These are phyloP conservation scores for Sinocyclocheilus anophthalmus DNA, from an alignment of 2,113 vertebrate genomes.

Conservation along the genomic window DNA sequence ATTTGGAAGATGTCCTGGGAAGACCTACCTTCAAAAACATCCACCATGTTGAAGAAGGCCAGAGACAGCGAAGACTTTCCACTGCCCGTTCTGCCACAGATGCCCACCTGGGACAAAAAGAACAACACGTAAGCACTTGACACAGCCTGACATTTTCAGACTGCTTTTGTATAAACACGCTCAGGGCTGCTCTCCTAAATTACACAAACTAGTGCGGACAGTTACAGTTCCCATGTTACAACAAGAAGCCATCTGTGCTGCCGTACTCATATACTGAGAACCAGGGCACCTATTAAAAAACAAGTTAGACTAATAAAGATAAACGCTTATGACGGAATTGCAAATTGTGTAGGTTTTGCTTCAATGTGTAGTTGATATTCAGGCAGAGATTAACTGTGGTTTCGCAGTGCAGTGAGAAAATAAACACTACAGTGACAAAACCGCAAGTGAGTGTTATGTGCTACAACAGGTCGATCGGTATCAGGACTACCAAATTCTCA, in stretches of 20 bases:
- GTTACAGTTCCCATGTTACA: slow-evolving; percentile 4
- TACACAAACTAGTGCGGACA: slow-evolving; percentile 9
- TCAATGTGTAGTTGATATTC: background rate
- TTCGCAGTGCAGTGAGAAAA: slow-evolving; percentile 38
- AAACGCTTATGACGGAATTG: background rate
- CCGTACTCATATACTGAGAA: background rate
- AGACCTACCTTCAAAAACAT: slow-evolving; percentile 93
- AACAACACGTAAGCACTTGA: background rate
- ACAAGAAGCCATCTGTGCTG: background rate
- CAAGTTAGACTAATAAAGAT: background rate
- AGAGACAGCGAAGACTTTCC: slow-evolving; percentile 96
- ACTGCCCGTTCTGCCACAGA: slow-evolving; percentile 95
- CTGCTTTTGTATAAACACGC: slow-evolving; percentile 34
- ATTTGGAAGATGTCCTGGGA: background rate
- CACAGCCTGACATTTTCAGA: slow-evolving; percentile 34
- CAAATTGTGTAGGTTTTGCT: background rate
- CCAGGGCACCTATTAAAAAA: background rate
- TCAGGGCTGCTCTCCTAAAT: background rate
- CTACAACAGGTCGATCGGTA: background rate
- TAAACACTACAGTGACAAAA: slow-evolving; percentile 47
- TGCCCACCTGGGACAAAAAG: slow-evolving; percentile 82
- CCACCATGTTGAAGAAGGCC: slow-evolving; percentile 99
- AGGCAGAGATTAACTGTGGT: background rate
- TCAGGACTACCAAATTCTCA: background rate
- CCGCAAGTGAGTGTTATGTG: slow-evolving; percentile 40